Evolutionary conservation across 2,888 invertebrate species (phyloP).

Genomic region (Latheticus oryzae): DNA sequence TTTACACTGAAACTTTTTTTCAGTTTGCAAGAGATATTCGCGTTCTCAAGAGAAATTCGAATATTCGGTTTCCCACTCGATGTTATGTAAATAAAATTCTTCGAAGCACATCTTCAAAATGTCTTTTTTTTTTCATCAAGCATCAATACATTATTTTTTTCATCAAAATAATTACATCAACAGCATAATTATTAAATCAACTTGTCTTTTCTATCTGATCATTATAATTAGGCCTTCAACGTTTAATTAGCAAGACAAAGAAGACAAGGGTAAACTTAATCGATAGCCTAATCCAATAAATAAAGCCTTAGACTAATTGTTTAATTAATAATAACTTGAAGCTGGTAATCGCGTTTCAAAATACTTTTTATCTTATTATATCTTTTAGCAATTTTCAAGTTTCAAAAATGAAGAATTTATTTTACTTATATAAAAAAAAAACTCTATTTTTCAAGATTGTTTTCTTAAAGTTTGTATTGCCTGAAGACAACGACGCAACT

Average conservation of each 20-base stretch:
- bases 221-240: conserved; percentile 32
- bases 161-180: conserved; percentile 18
- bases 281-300: conserved; percentile 33
- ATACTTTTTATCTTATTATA: conserved; percentile 8
- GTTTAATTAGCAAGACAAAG: conserved; percentile 36
- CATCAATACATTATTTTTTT: conserved; percentile 24
- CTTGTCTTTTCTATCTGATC: conserved; percentile 23
- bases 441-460: conserved; percentile 13
- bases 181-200: conserved; percentile 25
- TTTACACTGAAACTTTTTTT: conserved; percentile 46
- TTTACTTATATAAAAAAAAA: conserved; percentile 4
- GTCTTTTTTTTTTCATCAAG: conserved; percentile 30
- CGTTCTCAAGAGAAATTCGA: conserved; percentile 45
- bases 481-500: conserved; percentile 7
- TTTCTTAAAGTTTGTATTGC: conserved; percentile 9
- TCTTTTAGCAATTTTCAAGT: conserved; percentile 13
- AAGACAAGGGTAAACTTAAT: conserved; percentile 39
- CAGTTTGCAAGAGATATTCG: conserved; percentile 40
- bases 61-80: conserved; percentile 45
- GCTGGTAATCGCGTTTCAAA: conserved; percentile 7
- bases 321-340: conserved; percentile 32
- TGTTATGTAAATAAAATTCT: conserved; percentile 43
- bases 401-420: too few species aligned
- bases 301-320: conserved; percentile 31
- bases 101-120: conserved; percentile 33